Evolutionary conservation across 2,888 invertebrate species (phyloP).

Genomic region (Monopis laevigella): DNA sequence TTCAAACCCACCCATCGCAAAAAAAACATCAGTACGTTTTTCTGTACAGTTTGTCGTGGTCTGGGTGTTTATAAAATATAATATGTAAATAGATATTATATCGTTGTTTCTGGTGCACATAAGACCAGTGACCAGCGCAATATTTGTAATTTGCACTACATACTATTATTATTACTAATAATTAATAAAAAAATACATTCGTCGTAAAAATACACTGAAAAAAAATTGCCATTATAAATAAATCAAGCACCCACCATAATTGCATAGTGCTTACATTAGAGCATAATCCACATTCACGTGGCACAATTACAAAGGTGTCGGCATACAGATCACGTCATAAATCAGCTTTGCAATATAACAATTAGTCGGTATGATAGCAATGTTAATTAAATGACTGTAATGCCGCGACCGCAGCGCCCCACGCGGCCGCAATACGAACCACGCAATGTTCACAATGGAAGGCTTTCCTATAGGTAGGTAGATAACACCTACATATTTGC

Average conservation of each 20-base stretch:
- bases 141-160: no score
- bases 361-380: slow-evolving; percentile 66
- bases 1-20: no score
- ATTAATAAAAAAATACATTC: background rate
- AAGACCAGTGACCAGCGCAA: no score
- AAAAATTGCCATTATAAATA: background rate
- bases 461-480: no score
- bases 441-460: slow-evolving; percentile 14
- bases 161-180: background rate
- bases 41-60: no score
- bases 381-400: slow-evolving; percentile 65
- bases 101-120: no score
- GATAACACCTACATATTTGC: background rate
- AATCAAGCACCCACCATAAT: background rate
- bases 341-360: slow-evolving; percentile 67
- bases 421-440: slow-evolving; percentile 30
- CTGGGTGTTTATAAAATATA: no score
- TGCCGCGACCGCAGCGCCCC: slow-evolving; percentile 35
- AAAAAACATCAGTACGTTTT: no score
- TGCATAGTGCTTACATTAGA: background rate
- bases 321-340: slow-evolving; percentile 56
- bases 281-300: slow-evolving; percentile 5
- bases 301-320: slow-evolving; percentile 59
- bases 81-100: no score
- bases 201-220: background rate